These are phyloP conservation scores for Cheiracanthium punctorium DNA, from an alignment of 2,888 invertebrate genomes.

Conservation along the genomic window DNA sequence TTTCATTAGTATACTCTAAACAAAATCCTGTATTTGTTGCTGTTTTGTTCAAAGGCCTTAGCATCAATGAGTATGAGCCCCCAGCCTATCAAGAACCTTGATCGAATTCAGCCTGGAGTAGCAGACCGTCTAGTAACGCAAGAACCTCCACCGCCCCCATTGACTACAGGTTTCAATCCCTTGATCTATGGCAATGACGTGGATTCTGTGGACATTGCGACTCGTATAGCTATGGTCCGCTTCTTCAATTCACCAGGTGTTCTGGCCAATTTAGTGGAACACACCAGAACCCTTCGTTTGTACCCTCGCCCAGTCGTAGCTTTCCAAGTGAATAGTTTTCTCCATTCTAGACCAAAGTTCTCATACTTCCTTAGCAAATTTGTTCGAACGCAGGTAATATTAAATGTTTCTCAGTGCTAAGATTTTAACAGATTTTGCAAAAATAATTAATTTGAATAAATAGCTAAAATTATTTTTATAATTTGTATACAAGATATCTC, in stretches of 20 bases:
- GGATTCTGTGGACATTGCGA: constrained; percentile 98
- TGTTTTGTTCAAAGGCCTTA: constrained; percentile 81
- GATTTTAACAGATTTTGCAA: no score
- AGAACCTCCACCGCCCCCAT: constrained; percentile 67
- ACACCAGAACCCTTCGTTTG: constrained; percentile 94
- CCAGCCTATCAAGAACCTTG: constrained; percentile 78
- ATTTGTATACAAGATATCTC: no score
- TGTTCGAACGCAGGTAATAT: constrained; percentile 88
- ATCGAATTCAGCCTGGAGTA: constrained; percentile 72
- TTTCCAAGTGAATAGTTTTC: constrained; percentile 97
- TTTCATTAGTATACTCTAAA: no score
- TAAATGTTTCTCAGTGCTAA: neutral
- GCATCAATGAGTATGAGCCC: constrained; percentile 84
- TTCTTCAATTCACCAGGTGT: constrained; percentile 99
- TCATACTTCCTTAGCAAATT: constrained; percentile 93
- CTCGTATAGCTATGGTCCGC: constrained; percentile 97
- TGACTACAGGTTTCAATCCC: constrained; percentile 81
- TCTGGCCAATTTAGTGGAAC: constrained; percentile 97
- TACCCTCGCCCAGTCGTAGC: constrained; percentile 99
- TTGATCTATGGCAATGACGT: constrained; percentile 95
- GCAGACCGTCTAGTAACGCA: constrained; percentile 61
- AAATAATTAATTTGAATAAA: no score
- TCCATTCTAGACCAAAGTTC: constrained; percentile 92
- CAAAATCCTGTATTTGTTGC: no score
- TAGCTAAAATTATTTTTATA: no score